phyloP scores from a whole-genome alignment of 2,888 invertebrate genomes.

The Ernsta delagoae region DNA sequence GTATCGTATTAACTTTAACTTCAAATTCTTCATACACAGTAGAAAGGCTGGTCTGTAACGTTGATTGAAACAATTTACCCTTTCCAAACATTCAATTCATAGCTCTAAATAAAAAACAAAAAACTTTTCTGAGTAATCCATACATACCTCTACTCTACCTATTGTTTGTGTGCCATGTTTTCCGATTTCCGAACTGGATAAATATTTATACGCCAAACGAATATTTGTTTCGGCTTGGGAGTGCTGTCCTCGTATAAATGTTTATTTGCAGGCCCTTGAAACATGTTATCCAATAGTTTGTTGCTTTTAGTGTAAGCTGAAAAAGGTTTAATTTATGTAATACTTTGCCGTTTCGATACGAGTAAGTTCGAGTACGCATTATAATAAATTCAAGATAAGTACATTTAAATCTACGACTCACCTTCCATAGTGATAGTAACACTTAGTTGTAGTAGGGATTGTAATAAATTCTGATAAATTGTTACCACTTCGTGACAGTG shows the following conservation, averaged over 20 bases:
- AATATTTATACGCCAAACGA: constrained; percentile 31
- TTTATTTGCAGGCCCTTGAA: constrained; percentile 27
- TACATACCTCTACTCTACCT: not conserved
- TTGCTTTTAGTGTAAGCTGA: constrained; percentile 3
- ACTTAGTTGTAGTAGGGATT: not conserved
- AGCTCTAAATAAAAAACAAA: constrained; percentile 16
- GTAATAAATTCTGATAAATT: not conserved
- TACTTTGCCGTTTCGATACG: not conserved
- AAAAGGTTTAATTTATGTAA: constrained; percentile 6
- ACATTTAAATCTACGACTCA: constrained; percentile 9
- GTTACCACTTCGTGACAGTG: not conserved
- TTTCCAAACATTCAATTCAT: constrained; percentile 1
- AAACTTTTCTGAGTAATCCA: not conserved
- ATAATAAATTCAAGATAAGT: constrained; percentile 5
- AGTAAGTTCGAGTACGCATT: constrained; percentile 8
- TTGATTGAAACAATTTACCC: too few relatives aligned
- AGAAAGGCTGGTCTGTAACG: too few relatives aligned
- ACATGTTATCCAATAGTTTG: constrained; percentile 24
- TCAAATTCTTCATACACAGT: too few relatives aligned
- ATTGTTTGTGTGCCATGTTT: constrained; percentile 28
- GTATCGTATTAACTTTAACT: not conserved
- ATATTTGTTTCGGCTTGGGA: constrained; percentile 28
- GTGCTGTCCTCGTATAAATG: constrained; percentile 23
- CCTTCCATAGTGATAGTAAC: not conserved
- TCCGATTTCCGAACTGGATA: constrained; percentile 24